These are phyloP conservation scores for Abramis brama DNA, from an alignment of 2,113 vertebrate species.

Conservation along the genomic window DNA sequence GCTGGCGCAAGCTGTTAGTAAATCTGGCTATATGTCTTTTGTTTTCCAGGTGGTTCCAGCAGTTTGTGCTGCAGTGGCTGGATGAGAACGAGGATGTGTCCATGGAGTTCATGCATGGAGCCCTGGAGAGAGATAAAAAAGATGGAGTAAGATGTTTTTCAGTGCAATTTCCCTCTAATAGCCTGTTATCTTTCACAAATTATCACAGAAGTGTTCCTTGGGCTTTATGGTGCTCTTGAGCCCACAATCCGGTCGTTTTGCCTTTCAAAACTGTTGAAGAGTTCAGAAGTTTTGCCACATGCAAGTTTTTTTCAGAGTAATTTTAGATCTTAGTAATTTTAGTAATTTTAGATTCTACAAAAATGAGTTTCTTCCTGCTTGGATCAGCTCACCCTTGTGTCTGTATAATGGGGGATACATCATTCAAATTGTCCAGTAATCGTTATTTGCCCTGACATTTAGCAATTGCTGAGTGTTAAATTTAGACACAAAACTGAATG, in stretches of 20 bases:
- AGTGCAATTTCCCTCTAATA: not conserved
- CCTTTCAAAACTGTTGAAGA: not conserved
- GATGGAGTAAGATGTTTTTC: constrained; percentile 85
- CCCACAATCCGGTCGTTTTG: not conserved
- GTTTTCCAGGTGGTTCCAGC: constrained; percentile 89
- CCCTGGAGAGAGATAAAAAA: constrained; percentile 96
- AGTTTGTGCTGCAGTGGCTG: constrained; percentile 97
- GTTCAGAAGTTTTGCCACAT: not conserved
- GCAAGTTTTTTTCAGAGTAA: not conserved
- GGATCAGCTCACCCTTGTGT: not conserved
- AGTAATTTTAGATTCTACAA: not conserved
- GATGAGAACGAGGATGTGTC: constrained; percentile 97
- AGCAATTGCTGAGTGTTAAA: too few relatives aligned
- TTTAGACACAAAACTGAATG: not conserved
- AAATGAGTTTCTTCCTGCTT: not conserved
- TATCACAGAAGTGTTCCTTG: not conserved
- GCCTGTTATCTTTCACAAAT: not conserved
- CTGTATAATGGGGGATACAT: not conserved
- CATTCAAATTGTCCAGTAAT: not conserved
- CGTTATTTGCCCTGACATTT: too few relatives aligned
- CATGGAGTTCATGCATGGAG: constrained; percentile 94
- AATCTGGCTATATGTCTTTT: not conserved
- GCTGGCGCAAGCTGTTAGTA: too few relatives aligned
- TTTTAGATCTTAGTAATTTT: not conserved
- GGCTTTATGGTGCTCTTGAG: not conserved